phyloP scores from a whole-genome alignment of 2,113 vertebrate species.

The Nothobranchius furzeri region DNA sequence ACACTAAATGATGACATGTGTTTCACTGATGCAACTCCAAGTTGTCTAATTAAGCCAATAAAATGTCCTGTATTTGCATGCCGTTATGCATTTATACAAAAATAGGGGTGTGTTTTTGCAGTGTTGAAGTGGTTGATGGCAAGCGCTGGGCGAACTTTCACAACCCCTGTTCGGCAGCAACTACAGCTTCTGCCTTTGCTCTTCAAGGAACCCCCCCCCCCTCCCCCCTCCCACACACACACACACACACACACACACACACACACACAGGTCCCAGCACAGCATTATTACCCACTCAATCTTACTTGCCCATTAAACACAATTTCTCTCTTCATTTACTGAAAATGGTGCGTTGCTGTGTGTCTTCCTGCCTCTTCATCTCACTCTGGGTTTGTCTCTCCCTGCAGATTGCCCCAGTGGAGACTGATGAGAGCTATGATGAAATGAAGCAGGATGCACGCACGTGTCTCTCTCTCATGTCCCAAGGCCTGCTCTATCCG shows the following conservation, averaged over 20 bases:
- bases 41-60: no score
- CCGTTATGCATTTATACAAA: constrained; percentile 10
- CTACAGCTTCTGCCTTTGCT: constrained; percentile 94
- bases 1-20: no score
- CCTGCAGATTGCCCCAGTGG: constrained; percentile 93
- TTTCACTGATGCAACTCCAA: no score
- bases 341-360: constrained; percentile 64
- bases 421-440: constrained; percentile 98
- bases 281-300: constrained; percentile 76
- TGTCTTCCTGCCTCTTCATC: constrained; percentile 56
- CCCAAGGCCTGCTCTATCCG: constrained; percentile 95
- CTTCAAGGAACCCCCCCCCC: constrained; percentile 86
- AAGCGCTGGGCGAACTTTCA: constrained; percentile 93
- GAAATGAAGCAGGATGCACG: constrained; percentile 98
- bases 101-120: constrained; percentile 55
- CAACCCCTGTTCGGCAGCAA: constrained; percentile 91
- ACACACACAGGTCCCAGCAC: constrained; percentile 52
- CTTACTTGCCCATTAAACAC: constrained; percentile 77
- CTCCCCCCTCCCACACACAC: neutral
- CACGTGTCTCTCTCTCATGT: constrained; percentile 96
- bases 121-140: constrained; percentile 99
- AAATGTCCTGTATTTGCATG: no score
- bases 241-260: constrained; percentile 26
- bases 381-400: constrained; percentile 33
- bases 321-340: constrained; percentile 79